Percentiles rank a stretch among this genome's conserved stretches.
These are phyloP conservation scores for Agrochola lychnidis DNA, from an alignment of 2,888 invertebrate species.

Conservation along the genomic window DNA sequence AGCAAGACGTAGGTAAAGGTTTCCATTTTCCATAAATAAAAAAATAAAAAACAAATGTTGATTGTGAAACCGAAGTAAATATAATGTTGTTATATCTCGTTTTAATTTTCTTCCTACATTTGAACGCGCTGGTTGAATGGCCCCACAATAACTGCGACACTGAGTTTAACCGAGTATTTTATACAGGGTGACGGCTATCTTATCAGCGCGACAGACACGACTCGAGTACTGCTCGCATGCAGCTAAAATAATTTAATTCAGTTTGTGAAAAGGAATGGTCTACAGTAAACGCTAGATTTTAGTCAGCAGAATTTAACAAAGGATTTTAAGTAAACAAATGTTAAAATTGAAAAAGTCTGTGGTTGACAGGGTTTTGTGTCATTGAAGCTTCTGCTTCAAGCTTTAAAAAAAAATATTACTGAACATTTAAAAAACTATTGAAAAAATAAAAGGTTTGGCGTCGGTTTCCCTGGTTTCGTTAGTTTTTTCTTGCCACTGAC, in stretches of 20 bases:
- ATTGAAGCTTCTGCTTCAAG: background rate
- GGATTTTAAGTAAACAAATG: constrained; percentile 11
- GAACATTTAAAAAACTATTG: background rate
- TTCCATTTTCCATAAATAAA: too few species aligned
- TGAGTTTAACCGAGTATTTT: constrained; percentile 8
- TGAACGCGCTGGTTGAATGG: background rate
- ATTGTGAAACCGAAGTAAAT: too few species aligned
- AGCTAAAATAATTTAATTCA: constrained; percentile 17
- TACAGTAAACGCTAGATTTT: background rate
- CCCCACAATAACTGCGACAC: constrained; percentile 20
- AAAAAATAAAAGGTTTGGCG: too few species aligned
- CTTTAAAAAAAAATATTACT: background rate
- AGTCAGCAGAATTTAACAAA: constrained; percentile 6
- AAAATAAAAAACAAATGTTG: background rate
- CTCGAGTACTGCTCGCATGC: constrained; percentile 12
- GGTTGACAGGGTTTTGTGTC: background rate
- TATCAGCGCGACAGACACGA: constrained; percentile 25
- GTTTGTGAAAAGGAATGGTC: background rate
- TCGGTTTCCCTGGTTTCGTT: too few species aligned
- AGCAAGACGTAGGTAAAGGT: too few species aligned
- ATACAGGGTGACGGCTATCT: constrained; percentile 21
- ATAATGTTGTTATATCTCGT: background rate
- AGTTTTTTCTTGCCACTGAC: too few species aligned
- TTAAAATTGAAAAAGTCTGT: background rate
- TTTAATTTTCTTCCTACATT: background rate